These are phyloP conservation scores for Cinara cedri DNA, from an alignment of 2,888 invertebrate species.

Conservation along the genomic window DNA sequence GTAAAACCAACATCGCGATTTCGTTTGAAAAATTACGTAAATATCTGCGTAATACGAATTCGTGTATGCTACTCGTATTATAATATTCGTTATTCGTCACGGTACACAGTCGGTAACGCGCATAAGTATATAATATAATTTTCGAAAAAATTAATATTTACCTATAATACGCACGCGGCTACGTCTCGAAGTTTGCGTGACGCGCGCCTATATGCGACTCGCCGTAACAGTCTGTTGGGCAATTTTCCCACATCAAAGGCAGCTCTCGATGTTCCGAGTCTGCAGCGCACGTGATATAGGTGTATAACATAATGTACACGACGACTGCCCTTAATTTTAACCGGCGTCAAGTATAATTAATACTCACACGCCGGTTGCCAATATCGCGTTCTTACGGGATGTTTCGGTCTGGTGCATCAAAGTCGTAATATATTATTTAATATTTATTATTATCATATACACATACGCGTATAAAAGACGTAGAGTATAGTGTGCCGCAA, in stretches of 20 bases:
- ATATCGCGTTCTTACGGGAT: neutral
- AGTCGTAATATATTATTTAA: neutral
- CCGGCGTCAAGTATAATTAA: constrained; percentile 40
- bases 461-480: no score
- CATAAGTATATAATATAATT: neutral
- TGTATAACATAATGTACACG: no score
- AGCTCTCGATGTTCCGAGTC: neutral
- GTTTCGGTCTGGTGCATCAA: constrained; percentile 21
- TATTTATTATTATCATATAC: no score
- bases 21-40: no score
- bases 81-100: neutral
- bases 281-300: neutral
- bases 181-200: no score
- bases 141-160: neutral
- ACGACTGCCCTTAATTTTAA: constrained; percentile 3
- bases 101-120: no score
- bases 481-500: no score
- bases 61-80: no score
- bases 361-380: constrained; percentile 31
- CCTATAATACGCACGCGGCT: no score
- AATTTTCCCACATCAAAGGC: constrained; percentile 24
- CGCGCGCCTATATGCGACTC: no score
- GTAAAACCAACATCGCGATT: no score
- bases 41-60: no score
- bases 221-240: neutral